Evolutionary conservation across 2,113 vertebrate genomes (phyloP).

Genomic region (Apteryx mantelli): DNA sequence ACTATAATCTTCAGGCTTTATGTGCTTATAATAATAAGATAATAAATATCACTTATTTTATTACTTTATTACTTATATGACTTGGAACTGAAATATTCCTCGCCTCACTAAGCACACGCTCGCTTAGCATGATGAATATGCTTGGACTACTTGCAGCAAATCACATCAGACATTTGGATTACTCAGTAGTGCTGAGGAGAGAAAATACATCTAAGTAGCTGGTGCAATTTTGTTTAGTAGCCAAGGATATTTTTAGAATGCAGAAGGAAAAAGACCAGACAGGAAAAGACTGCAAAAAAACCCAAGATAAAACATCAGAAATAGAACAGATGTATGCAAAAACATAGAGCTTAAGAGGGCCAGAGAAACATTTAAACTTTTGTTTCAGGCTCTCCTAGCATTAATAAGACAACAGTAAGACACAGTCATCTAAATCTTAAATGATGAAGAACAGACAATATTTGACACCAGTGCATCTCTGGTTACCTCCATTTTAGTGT

Average conservation of each 20-base stretch:
- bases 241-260: slow-evolving; percentile 22
- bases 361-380: neutral
- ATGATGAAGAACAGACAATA: neutral
- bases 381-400: neutral
- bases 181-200: neutral
- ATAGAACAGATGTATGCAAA: neutral
- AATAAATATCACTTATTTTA: neutral
- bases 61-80: neutral
- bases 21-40: neutral
- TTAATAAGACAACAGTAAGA: neutral
- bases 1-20: neutral
- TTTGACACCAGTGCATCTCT: neutral
- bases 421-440: neutral
- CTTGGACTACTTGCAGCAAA: slow-evolving; percentile 3
- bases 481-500: neutral
- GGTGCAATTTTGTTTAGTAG: slow-evolving; percentile 1
- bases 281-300: neutral
- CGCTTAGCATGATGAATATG: neutral
- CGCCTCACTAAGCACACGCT: no score
- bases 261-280: slow-evolving; percentile 28
- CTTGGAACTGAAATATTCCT: neutral
- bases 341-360: neutral
- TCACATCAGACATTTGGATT: neutral
- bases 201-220: neutral
- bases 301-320: neutral